A percentile compares a stretch with the other conserved stretches of the same genome.
Conservation (phyloP, 2,113 vertebrate species). For the Oncorhynchus mykiss region DNA sequence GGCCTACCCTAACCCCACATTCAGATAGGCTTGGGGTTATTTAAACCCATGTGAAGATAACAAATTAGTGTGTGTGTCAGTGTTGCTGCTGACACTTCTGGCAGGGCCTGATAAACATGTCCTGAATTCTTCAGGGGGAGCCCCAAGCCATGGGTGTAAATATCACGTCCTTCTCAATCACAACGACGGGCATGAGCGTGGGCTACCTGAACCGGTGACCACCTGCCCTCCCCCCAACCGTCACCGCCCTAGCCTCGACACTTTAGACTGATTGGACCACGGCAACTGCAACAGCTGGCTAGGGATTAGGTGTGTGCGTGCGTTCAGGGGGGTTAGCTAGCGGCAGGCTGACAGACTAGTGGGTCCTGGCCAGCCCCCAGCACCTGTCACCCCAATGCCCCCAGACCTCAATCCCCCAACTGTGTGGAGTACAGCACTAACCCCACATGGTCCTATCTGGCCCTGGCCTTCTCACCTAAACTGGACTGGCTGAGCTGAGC, state of each 20-base stretch:
- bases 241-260: conserved; percentile 30
- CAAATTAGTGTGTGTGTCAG: conserved; percentile 40
- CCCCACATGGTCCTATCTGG: conserved; percentile 18
- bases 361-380: conserved; percentile 40
- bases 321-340: background rate
- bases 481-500: conserved; percentile 45
- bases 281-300: conserved; percentile 80
- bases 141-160: conserved; percentile 36
- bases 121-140: conserved; percentile 64
- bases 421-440: conserved; percentile 20
- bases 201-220: conserved; percentile 60
- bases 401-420: conserved; percentile 37
- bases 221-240: conserved; percentile 52
- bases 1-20: conserved; percentile 61
- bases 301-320: conserved; percentile 56
- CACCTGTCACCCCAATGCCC: conserved; percentile 73
- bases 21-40: conserved; percentile 47
- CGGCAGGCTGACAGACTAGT: conserved; percentile 7
- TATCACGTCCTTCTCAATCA: conserved; percentile 39
- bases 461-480: background rate
- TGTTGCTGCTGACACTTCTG: conserved; percentile 61
- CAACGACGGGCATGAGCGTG: conserved; percentile 49
- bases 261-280: conserved; percentile 66
- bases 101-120: conserved; percentile 69
- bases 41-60: conserved; percentile 31